Conservation (phyloP, 2,888 invertebrate genomes). For the Lomographa bimaculata region DNA sequence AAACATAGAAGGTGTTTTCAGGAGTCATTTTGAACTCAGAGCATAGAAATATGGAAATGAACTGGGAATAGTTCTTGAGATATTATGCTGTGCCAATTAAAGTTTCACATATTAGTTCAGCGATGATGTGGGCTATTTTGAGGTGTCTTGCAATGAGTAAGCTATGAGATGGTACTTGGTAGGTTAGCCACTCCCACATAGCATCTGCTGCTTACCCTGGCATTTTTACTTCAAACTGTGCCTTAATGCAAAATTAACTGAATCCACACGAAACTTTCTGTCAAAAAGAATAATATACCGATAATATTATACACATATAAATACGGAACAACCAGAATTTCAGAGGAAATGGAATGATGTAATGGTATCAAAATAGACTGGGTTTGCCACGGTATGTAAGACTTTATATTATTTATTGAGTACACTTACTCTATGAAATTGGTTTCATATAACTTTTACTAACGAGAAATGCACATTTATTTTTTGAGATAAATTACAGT, state of each 20-base stretch:
- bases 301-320: slow-evolving; percentile 17
- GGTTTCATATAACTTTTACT: too few relatives aligned
- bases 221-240: slow-evolving; percentile 60
- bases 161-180: slow-evolving; percentile 44
- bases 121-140: slow-evolving; percentile 23
- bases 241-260: slow-evolving; percentile 38
- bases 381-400: too few relatives aligned
- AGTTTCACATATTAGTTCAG: slow-evolving; percentile 16
- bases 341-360: slow-evolving; percentile 51
- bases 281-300: slow-evolving; percentile 54
- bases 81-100: neutral
- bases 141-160: slow-evolving; percentile 46
- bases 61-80: too few relatives aligned
- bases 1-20: too few relatives aligned
- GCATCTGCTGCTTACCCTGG: slow-evolving; percentile 77
- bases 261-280: slow-evolving; percentile 50
- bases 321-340: slow-evolving; percentile 9
- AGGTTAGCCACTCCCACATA: slow-evolving; percentile 70
- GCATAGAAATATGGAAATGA: too few relatives aligned
- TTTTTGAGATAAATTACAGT: too few relatives aligned
- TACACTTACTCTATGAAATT: slow-evolving; percentile 15
- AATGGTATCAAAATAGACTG: slow-evolving; percentile 60
- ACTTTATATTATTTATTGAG: neutral
- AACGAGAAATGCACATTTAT: too few relatives aligned
- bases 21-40: too few relatives aligned